Conservation (phyloP, 2,888 invertebrate genomes). For the Odontothrips loti region DNA sequence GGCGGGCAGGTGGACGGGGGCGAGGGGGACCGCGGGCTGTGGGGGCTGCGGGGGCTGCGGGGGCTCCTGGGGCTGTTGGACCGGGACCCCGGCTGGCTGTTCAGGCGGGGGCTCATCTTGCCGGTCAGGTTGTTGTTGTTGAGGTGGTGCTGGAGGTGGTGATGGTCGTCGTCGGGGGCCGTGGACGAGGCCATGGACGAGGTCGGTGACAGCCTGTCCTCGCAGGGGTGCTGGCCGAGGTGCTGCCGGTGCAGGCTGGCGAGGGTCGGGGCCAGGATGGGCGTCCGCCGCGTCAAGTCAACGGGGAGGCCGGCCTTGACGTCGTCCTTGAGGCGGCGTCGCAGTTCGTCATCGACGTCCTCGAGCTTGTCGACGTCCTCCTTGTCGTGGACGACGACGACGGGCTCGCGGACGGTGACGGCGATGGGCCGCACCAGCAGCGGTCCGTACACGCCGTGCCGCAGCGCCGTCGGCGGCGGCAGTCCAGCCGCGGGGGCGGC, state of each 20-base stretch:
- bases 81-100: constrained; percentile 34
- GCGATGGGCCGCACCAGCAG: constrained; percentile 30
- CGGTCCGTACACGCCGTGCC: background rate
- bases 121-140: constrained; percentile 29
- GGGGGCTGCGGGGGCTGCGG: constrained; percentile 29
- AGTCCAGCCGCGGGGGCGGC: constrained; percentile 45
- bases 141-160: constrained; percentile 38
- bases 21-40: constrained; percentile 41
- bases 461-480: background rate
- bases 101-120: background rate
- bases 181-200: constrained; percentile 37
- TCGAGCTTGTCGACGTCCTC: constrained; percentile 38
- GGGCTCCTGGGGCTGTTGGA: constrained; percentile 30
- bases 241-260: constrained; percentile 36
- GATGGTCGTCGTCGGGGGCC: constrained; percentile 27
- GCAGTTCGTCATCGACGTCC: constrained; percentile 44
- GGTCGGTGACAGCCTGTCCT: constrained; percentile 41
- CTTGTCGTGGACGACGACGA: constrained; percentile 32
- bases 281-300: constrained; percentile 47
- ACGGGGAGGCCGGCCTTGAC: constrained; percentile 44
- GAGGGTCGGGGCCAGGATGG: constrained; percentile 38
- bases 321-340: constrained; percentile 36
- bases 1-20: constrained; percentile 38
- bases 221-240: constrained; percentile 36
- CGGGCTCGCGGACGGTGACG: constrained; percentile 30